Conservation (phyloP, 2,797 vertebrate genomes). For the Danio albolineatus region DNA sequence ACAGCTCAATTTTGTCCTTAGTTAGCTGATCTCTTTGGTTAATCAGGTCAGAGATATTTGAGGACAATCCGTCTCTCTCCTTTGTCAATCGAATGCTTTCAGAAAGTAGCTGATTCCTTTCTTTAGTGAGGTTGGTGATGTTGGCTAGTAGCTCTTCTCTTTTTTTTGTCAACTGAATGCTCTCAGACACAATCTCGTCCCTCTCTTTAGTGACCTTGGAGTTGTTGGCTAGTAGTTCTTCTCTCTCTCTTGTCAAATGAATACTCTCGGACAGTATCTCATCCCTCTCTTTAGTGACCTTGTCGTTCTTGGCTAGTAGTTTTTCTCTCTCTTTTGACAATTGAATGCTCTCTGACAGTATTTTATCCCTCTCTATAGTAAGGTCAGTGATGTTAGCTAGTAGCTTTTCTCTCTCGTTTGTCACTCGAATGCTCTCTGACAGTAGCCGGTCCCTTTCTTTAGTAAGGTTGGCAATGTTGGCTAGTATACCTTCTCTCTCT, state of each 20-base stretch:
- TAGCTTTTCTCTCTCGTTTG: no score
- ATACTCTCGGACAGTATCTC: background rate
- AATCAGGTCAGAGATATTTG: background rate
- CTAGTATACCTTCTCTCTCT: no score
- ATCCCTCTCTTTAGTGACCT: background rate
- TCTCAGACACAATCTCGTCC: background rate
- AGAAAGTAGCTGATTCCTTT: background rate
- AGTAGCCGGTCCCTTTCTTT: no score
- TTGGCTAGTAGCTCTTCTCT: background rate
- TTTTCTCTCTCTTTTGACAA: no score
- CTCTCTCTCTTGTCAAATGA: no score
- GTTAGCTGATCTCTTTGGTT: background rate
- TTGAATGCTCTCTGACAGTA: no score
- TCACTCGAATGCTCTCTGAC: no score
- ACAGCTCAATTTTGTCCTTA: background rate
- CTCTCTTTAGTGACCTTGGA: background rate
- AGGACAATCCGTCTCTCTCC: background rate
- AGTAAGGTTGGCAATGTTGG: no score
- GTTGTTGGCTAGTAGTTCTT: background rate
- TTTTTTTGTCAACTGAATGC: background rate
- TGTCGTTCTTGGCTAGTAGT: background rate
- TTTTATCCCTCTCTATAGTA: no score
- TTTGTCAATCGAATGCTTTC: background rate
- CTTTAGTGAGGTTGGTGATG: background rate
- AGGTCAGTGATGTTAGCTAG: no score